A percentile compares a stretch with the other conserved stretches of the same genome.
phyloP scores from a whole-genome alignment of 2,888 invertebrate species.

The Litoditis marina region DNA sequence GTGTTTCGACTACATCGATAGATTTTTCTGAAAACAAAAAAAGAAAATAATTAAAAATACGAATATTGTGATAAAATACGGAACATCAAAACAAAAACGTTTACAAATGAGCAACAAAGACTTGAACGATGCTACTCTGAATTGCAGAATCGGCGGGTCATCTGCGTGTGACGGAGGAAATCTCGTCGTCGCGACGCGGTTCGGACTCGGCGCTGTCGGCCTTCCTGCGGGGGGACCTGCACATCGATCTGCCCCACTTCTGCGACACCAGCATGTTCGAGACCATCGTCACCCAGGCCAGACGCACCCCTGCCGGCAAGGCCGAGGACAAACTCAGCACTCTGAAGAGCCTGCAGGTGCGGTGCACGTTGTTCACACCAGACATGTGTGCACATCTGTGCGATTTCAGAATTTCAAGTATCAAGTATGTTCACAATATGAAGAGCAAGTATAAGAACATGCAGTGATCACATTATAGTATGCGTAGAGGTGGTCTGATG shows the following conservation, averaged over 20 bases:
- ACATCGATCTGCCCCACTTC: conserved; percentile 55
- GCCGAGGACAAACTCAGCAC: conserved; percentile 48
- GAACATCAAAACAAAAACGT: no score
- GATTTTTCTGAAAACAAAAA: no score
- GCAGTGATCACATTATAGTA: no score
- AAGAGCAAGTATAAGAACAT: no score
- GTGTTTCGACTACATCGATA: no score
- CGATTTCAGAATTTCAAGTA: no score
- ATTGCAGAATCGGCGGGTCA: conserved; percentile 53
- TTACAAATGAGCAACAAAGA: no score
- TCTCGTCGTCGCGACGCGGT: conserved; percentile 27
- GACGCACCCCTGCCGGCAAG: conserved; percentile 38
- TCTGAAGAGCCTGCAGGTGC: conserved; percentile 44
- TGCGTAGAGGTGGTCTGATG: no score
- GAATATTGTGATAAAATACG: no score
- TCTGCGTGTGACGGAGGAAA: conserved; percentile 34
- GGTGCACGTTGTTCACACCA: neutral
- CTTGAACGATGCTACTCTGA: no score
- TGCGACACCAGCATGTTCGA: conserved; percentile 60
- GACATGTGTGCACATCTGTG: neutral
- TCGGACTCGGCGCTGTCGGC: conserved; percentile 58
- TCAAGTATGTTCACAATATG: no score
- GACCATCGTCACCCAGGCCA: conserved; percentile 57
- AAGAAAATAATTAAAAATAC: no score
- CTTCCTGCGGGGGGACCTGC: conserved; percentile 58